A percentile compares a stretch with the other conserved stretches of the same genome.
Evolutionary conservation across 2,113 vertebrate species (phyloP).

Genomic region (Crotalus tigris): DNA sequence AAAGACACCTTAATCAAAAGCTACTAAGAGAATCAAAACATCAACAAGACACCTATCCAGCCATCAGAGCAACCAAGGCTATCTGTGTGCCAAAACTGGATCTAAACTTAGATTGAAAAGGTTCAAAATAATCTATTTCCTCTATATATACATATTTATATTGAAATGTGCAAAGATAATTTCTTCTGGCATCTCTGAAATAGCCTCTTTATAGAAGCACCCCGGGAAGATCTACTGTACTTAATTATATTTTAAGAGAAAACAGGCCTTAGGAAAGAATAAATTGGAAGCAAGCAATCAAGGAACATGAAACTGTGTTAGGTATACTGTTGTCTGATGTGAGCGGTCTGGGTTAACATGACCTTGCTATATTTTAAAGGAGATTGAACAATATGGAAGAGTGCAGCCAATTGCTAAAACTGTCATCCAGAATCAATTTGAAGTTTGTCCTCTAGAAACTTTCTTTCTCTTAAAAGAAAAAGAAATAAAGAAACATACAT

Average conservation of each 20-base stretch:
- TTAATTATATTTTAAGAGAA: not conserved
- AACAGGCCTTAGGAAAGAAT: not conserved
- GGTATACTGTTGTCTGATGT: not conserved
- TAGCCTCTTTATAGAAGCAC: not conserved
- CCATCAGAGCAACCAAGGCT: not conserved
- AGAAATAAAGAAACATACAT: constrained; percentile 5
- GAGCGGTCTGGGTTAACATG: not conserved
- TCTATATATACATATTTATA: not conserved
- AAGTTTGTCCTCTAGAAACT: constrained; percentile 36
- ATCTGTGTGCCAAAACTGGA: not conserved
- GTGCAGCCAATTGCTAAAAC: constrained; percentile 27
- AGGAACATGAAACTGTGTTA: not conserved
- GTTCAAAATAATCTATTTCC: not conserved
- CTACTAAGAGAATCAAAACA: not conserved
- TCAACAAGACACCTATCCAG: not conserved
- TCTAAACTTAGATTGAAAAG: not conserved
- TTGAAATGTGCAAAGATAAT: not conserved
- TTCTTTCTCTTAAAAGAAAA: constrained; percentile 14
- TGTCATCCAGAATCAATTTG: constrained; percentile 10
- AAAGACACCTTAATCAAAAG: not conserved
- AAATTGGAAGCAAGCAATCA: not conserved
- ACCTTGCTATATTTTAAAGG: constrained; percentile 24
- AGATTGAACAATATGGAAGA: constrained; percentile 18
- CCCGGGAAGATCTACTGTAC: not conserved
- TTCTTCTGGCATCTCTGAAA: not conserved